Percentiles rank a stretch among this genome's conserved stretches.
Conservation (phyloP, 2,888 invertebrate genomes). For the Baronia brevicornis region DNA sequence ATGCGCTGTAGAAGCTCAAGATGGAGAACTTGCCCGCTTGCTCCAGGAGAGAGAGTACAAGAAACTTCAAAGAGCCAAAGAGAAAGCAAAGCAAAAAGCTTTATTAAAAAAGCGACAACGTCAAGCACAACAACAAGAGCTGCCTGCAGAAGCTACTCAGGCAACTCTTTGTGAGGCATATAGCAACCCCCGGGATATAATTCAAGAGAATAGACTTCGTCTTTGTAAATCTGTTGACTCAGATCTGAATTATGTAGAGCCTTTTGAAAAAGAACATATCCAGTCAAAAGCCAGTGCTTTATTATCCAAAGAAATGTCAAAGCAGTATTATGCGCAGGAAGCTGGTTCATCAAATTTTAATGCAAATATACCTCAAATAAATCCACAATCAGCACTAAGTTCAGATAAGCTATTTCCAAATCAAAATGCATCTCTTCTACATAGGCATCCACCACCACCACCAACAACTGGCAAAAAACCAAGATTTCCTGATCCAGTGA, state of each 20-base stretch:
- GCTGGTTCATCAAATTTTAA: constrained; percentile 38
- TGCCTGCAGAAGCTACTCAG: constrained; percentile 28
- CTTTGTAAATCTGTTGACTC: constrained; percentile 67
- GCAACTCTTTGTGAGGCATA: constrained; percentile 64
- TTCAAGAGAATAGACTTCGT: constrained; percentile 52
- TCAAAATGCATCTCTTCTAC: constrained; percentile 38
- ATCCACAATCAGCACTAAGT: constrained; percentile 44
- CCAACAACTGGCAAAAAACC: constrained; percentile 58
- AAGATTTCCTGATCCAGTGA: constrained; percentile 65
- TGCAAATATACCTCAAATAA: constrained; percentile 38
- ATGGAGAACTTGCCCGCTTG: constrained; percentile 58
- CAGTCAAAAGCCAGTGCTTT: constrained; percentile 67
- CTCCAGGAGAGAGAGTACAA: constrained; percentile 67
- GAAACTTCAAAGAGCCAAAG: constrained; percentile 63
- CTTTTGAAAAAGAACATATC: constrained; percentile 67
- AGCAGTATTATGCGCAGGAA: constrained; percentile 50
- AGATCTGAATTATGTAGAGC: constrained; percentile 66
- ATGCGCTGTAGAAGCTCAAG: constrained; percentile 68
- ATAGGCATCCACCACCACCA: constrained; percentile 60
- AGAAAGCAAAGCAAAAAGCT: constrained; percentile 64
- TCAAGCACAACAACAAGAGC: constrained; percentile 36
- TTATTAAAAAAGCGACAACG: constrained; percentile 63
- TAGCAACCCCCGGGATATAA: constrained; percentile 62
- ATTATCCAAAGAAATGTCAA: constrained; percentile 56
- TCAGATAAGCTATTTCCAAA: constrained; percentile 31